These are phyloP conservation scores for Catajapyx aquilonaris DNA, from an alignment of 1,140 invertebrate species.

Conservation along the genomic window DNA sequence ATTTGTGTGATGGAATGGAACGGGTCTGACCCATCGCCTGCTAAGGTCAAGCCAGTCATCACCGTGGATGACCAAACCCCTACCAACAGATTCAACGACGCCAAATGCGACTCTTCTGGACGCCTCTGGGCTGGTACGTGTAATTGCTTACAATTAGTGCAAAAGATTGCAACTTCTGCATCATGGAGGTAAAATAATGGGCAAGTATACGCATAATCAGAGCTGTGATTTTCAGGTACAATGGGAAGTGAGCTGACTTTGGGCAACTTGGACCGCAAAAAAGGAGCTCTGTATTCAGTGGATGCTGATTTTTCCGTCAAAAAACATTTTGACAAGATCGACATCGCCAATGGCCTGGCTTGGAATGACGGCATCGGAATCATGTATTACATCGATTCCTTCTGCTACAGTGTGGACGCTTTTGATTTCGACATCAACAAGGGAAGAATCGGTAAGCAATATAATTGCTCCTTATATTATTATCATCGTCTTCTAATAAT, in stretches of 20 bases:
- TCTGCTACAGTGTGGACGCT: conserved; percentile 19
- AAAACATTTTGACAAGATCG: conserved; percentile 15
- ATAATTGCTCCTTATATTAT: background rate
- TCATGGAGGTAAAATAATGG: too few species aligned
- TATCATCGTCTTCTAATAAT: background rate
- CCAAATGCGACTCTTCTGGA: conserved; percentile 22
- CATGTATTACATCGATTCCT: conserved; percentile 25
- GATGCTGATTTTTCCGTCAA: conserved; percentile 13
- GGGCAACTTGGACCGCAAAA: background rate
- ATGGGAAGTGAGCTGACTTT: background rate
- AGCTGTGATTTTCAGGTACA: background rate
- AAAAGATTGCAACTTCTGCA: too few species aligned
- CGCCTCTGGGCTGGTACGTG: conserved; percentile 21
- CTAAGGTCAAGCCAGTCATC: conserved; percentile 6
- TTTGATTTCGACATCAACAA: conserved; percentile 22
- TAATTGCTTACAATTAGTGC: too few species aligned
- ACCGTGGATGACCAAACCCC: conserved; percentile 14
- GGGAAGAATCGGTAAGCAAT: conserved; percentile 20
- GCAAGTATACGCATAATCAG: too few species aligned
- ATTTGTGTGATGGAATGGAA: conserved; percentile 13
- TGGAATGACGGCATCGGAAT: conserved; percentile 22
- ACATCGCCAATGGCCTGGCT: conserved; percentile 24
- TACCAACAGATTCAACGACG: conserved; percentile 22
- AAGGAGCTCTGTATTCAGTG: conserved; percentile 16
- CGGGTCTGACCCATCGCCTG: conserved; percentile 1